phyloP scores from a whole-genome alignment of 1,140 invertebrate genomes.

The Solenopsis fugax region DNA sequence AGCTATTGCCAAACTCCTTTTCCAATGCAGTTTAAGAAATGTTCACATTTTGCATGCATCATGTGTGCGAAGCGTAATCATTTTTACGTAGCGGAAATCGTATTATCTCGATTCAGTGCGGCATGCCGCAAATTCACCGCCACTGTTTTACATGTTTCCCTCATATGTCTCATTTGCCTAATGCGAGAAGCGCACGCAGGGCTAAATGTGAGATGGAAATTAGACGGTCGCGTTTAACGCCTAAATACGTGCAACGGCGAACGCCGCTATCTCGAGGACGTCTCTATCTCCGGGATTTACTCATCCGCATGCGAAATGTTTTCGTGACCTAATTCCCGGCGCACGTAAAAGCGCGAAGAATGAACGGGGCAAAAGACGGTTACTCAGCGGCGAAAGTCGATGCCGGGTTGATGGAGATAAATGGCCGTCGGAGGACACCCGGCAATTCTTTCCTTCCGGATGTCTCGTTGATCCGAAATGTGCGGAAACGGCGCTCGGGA shows the following conservation, averaged over 20 bases:
- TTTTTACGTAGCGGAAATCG: not conserved
- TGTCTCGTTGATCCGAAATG: slow-evolving; percentile 27
- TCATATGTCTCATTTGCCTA: slow-evolving; percentile 34
- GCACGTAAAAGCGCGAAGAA: slow-evolving; percentile 32
- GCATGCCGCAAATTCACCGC: not conserved
- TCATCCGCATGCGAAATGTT: slow-evolving; percentile 43
- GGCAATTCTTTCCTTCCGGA: slow-evolving; percentile 35
- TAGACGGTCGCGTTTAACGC: slow-evolving; percentile 28
- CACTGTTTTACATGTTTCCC: slow-evolving; percentile 12
- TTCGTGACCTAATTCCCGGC: slow-evolving; percentile 40
- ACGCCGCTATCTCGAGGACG: not conserved
- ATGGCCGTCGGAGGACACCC: slow-evolving; percentile 6
- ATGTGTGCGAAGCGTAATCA: not conserved
- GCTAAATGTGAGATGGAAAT: slow-evolving; percentile 34
- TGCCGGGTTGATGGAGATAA: slow-evolving; percentile 44
- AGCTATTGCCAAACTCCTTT: no score
- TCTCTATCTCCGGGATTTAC: slow-evolving; percentile 18
- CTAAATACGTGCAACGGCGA: not conserved
- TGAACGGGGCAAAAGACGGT: not conserved
- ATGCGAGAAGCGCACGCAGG: slow-evolving; percentile 2
- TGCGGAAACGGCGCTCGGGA: slow-evolving; percentile 6
- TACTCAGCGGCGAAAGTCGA: slow-evolving; percentile 42
- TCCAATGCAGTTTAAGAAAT: not conserved
- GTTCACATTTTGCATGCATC: not conserved
- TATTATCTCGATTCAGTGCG: not conserved